Conservation (phyloP, 2,888 invertebrate species). For the Sphinx pinastri region DNA sequence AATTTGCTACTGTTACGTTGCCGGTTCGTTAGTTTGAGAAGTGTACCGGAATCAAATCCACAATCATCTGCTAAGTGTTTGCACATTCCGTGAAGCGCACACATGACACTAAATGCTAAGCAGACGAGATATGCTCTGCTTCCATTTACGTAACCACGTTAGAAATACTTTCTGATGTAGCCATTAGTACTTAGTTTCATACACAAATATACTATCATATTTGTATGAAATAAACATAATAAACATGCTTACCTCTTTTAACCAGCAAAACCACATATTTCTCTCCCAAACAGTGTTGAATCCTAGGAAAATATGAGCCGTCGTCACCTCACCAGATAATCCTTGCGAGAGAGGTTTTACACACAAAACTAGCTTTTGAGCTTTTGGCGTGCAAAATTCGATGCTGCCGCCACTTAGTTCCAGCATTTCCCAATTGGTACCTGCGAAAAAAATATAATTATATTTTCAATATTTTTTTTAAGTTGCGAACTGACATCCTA, state of each 20-base stretch:
- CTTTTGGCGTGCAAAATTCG: conserved; percentile 74
- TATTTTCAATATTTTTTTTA: neutral
- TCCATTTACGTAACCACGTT: conserved; percentile 34
- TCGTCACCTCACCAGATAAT: conserved; percentile 54
- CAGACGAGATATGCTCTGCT: conserved; percentile 49
- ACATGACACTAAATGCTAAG: conserved; percentile 46
- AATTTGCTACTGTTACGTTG: conserved; percentile 67
- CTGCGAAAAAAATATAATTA: conserved; percentile 42
- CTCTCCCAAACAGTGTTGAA: conserved; percentile 87
- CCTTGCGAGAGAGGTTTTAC: conserved; percentile 59
- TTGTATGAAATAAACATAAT: conserved; percentile 30
- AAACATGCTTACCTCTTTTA: conserved; percentile 79
- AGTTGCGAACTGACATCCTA: neutral
- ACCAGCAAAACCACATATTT: conserved; percentile 87
- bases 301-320: conserved; percentile 85
- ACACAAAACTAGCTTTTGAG: conserved; percentile 73
- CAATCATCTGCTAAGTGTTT: conserved; percentile 62
- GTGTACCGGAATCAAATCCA: conserved; percentile 78
- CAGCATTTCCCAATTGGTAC: conserved; percentile 68
- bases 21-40: conserved; percentile 77
- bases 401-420: conserved; percentile 75
- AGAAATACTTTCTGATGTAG: neutral
- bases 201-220: conserved; percentile 23
- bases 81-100: conserved; percentile 38
- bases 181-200: neutral